These are phyloP conservation scores for Ectropis crepuscularia DNA, from an alignment of 2,888 invertebrate species.

Conservation along the genomic window DNA sequence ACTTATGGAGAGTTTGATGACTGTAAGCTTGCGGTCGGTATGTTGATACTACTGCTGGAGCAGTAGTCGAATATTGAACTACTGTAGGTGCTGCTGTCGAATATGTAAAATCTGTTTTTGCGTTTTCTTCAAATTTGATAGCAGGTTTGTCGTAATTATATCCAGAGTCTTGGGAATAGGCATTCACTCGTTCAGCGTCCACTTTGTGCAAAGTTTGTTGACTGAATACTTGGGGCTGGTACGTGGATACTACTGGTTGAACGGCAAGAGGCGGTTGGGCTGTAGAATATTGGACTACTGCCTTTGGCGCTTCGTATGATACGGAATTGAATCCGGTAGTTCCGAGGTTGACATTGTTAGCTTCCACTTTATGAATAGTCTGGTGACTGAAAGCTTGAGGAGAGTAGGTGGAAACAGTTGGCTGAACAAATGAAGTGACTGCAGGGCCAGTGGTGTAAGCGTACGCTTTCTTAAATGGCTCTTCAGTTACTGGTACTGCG, in stretches of 20 bases:
- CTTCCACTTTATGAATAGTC: conserved; percentile 64
- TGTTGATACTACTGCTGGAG: conserved; percentile 47
- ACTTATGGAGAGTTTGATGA: conserved; percentile 65
- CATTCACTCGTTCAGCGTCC: conserved; percentile 58
- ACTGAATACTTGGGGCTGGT: conserved; percentile 63
- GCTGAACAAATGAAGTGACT: conserved; percentile 56
- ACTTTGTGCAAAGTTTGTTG: conserved; percentile 70
- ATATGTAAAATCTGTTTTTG: conserved; percentile 55
- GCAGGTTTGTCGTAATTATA: conserved; percentile 63
- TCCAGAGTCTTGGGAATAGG: conserved; percentile 55
- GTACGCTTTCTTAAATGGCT: conserved; percentile 71
- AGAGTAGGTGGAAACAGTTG: conserved; percentile 55
- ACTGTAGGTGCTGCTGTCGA: conserved; percentile 61
- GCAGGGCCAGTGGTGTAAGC: conserved; percentile 75
- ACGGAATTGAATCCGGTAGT: conserved; percentile 48
- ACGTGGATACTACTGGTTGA: conserved; percentile 60
- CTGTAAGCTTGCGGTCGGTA: conserved; percentile 58
- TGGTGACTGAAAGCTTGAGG: conserved; percentile 70
- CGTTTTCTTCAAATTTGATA: conserved; percentile 57
- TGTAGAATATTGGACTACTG: conserved; percentile 56
- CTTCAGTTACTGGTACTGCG: conserved; percentile 66
- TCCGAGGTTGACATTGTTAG: conserved; percentile 48
- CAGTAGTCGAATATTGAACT: conserved; percentile 37
- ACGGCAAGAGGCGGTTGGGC: conserved; percentile 55
- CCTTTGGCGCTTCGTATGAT: conserved; percentile 51